These are phyloP conservation scores for Enteromius argenteus DNA, from an alignment of 2,797 vertebrate genomes.

Conservation along the genomic window DNA sequence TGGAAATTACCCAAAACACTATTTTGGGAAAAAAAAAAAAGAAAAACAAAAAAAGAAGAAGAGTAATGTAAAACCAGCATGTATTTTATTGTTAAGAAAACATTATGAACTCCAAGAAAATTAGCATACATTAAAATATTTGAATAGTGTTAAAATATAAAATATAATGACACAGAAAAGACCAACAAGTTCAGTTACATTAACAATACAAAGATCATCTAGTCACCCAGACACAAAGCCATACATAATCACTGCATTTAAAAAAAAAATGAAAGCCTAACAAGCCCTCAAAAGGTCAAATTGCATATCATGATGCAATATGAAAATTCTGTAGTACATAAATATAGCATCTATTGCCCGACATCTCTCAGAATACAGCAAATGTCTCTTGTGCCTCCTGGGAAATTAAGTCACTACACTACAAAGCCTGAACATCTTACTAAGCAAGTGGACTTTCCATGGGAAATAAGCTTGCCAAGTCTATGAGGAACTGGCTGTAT, in stretches of 20 bases:
- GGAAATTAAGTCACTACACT: constrained; percentile 15
- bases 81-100: constrained; percentile 36
- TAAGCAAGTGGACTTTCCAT: constrained; percentile 43
- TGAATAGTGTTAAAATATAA: constrained; percentile 8
- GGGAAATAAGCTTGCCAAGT: constrained; percentile 45
- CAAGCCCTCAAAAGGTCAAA: neutral
- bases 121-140: constrained; percentile 21
- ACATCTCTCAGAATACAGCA: constrained; percentile 20
- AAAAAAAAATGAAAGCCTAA: neutral
- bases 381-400: neutral
- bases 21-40: neutral
- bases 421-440: constrained; percentile 24
- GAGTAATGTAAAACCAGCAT: constrained; percentile 7
- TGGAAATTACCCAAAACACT: neutral
- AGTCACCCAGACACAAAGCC: constrained; percentile 26
- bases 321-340: neutral
- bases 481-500: constrained; percentile 23
- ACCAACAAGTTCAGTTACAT: neutral
- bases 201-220: neutral
- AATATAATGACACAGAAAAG: neutral
- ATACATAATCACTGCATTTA: neutral
- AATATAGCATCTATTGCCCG: neutral
- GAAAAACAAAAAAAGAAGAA: too few relatives aligned
- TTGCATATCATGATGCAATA: neutral
- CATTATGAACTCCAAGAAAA: neutral